These are phyloP conservation scores for Proales similis DNA, from an alignment of 1,140 invertebrate genomes.

Conservation along the genomic window DNA sequence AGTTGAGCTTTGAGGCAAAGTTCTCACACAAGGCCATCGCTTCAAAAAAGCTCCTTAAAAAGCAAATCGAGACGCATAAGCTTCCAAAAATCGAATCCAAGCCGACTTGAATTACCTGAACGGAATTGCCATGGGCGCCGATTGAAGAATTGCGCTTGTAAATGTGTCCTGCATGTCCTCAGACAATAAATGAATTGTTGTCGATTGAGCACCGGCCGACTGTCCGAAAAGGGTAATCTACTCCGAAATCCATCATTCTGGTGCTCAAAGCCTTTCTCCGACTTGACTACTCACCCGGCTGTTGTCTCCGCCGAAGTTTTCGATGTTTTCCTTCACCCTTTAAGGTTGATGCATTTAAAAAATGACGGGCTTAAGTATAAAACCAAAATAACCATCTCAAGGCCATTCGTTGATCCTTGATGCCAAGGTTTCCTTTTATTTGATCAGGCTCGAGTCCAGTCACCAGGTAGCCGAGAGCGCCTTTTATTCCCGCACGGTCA, in stretches of 20 bases:
- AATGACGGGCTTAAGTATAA: too few species aligned
- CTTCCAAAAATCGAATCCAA: too few species aligned
- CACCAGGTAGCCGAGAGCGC: constrained; percentile 25
- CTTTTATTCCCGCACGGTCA: background rate
- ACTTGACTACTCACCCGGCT: too few species aligned
- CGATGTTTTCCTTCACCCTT: constrained; percentile 44
- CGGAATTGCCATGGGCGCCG: constrained; percentile 23
- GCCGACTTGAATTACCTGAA: background rate
- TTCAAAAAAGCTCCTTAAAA: constrained; percentile 9
- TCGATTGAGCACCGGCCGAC: constrained; percentile 85
- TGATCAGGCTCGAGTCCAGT: constrained; percentile 28
- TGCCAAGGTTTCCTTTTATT: constrained; percentile 43
- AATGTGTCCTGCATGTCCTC: constrained; percentile 76
- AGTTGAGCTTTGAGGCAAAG: constrained; percentile 5
- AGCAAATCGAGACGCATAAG: too few species aligned
- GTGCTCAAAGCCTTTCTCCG: constrained; percentile 12
- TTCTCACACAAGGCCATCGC: background rate
- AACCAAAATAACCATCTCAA: too few species aligned
- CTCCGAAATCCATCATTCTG: constrained; percentile 49
- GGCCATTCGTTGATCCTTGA: constrained; percentile 43
- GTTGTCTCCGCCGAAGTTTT: constrained; percentile 44
- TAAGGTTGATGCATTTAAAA: too few species aligned
- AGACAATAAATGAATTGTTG: constrained; percentile 81
- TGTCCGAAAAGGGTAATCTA: constrained; percentile 93
- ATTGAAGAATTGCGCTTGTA: constrained; percentile 63